Conservation (phyloP, 2,888 invertebrate genomes). For the Ischnura elegans region DNA sequence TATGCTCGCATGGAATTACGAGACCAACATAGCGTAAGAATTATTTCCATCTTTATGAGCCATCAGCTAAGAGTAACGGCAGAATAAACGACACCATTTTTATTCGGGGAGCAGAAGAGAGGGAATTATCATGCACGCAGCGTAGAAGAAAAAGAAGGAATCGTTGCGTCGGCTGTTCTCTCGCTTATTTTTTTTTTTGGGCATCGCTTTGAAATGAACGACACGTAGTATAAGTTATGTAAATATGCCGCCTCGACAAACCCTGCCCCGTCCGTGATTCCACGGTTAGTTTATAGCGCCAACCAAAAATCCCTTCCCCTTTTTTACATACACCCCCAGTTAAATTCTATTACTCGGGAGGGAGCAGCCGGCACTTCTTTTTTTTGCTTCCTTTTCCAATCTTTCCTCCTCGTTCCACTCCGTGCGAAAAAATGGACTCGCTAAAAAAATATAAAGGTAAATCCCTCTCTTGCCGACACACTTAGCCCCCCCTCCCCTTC, state of each 20-base stretch:
- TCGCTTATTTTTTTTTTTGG: too few species aligned
- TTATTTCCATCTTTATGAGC: slow-evolving; percentile 31
- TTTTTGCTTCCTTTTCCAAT: neutral
- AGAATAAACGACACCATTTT: neutral
- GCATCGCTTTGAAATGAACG: slow-evolving; percentile 62
- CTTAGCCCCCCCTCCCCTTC: slow-evolving; percentile 39
- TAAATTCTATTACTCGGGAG: slow-evolving; percentile 65
- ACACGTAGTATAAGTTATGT: slow-evolving; percentile 66
- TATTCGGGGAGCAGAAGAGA: neutral
- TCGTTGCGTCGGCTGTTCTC: too few species aligned
- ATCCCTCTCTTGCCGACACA: neutral
- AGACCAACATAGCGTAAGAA: neutral
- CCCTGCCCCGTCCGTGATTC: slow-evolving; percentile 57
- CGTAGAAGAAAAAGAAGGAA: too few species aligned
- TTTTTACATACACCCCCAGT: neutral
- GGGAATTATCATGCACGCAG: slow-evolving; percentile 28
- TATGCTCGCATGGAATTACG: too few species aligned
- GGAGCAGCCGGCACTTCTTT: slow-evolving; percentile 22
- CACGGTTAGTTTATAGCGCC: slow-evolving; percentile 66
- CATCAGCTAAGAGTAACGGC: neutral
- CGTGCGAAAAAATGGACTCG: neutral
- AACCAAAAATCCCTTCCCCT: slow-evolving; percentile 32
- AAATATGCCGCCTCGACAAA: slow-evolving; percentile 59
- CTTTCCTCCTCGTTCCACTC: neutral
- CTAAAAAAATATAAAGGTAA: slow-evolving; percentile 42